These are phyloP conservation scores for Salvelinus namaycush DNA, from an alignment of 2,113 vertebrate species.

Conservation along the genomic window DNA sequence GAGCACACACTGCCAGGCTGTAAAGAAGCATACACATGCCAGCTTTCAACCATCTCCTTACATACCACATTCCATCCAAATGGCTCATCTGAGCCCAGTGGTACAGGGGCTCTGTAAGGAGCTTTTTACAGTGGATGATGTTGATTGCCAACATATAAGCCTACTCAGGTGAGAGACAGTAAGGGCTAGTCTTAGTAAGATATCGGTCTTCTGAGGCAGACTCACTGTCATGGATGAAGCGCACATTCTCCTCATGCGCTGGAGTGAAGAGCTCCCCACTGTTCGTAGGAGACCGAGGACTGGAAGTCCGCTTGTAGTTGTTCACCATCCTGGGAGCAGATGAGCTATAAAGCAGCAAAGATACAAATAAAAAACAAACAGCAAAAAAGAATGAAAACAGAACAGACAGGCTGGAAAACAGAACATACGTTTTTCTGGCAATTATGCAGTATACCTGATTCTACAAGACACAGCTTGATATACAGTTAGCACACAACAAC, in stretches of 20 bases:
- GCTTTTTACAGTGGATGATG: background rate
- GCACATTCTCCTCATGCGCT: constrained; percentile 95
- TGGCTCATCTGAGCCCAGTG: too few species aligned
- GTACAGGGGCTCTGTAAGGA: background rate
- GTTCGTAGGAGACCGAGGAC: constrained; percentile 88
- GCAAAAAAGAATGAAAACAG: background rate
- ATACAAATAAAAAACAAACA: background rate
- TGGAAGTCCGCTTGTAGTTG: constrained; percentile 88
- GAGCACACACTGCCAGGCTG: constrained; percentile 96
- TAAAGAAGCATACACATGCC: constrained; percentile 7
- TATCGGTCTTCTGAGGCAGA: background rate
- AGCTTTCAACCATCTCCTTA: background rate
- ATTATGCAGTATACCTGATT: background rate
- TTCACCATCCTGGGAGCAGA: constrained; percentile 93
- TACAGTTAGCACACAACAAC: background rate
- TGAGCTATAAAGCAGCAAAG: constrained; percentile 73
- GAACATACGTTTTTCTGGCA: too few species aligned
- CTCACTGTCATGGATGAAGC: constrained; percentile 95
- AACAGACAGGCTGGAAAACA: background rate
- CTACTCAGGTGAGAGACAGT: background rate
- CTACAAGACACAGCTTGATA: background rate
- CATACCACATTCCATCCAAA: background rate
- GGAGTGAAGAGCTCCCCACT: constrained; percentile 92
- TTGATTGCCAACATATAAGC: background rate
- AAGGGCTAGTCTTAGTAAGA: background rate